Evolutionary conservation across 2,888 invertebrate species (phyloP), one percentile per base, ranked within the genome.

Genomic region (Chrysina gloriosa): DNA sequence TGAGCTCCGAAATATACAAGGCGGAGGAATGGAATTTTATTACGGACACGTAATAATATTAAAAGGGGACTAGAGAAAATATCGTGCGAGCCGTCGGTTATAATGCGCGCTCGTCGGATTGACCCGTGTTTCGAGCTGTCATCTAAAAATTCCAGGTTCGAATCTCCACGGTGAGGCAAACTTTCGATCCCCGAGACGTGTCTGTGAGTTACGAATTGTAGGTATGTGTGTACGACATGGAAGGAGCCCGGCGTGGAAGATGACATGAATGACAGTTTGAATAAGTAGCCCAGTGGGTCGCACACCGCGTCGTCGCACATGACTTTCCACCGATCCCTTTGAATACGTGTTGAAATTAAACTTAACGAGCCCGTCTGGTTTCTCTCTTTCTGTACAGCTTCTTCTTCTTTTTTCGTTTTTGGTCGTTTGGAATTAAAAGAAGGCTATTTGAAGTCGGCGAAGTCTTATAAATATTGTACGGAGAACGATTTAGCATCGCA

Each of bases 321-420:
- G 67, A 70, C 71, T 69, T 68, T 70, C 63, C 67, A 69, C 56
- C 67, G 71, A 71, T 71, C 69, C 65, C 67, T 72, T 66, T 70
- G 69, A 71, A 72, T 72, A 72, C 69, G 72, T 72, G 72, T 72
- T 72, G 72, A 72, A 71, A 71, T 72, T 72, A 65, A 65, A 72
- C 36, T 67, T 69, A 71, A 71, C 71, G 67, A 71, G 67, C 69
- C 72, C n/a, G n/a, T n/a, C n/a, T n/a, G n/a, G n/a, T n/a, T n/a
- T n/a, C n/a, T n/a, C n/a, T n/a, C n/a, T n/a, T n/a, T n/a, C n/a
- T n/a, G n/a, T n/a, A n/a, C n/a, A n/a, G n/a, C n/a, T n/a, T n/a
- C n/a, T n/a, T n/a, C n/a, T n/a, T n/a, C n/a, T n/a, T n/a, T n/a
- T n/a, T n/a, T n/a, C n/a, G n/a, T n/a, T n/a, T n/a, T n/a, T n/a